These are phyloP conservation scores for Pammene fasciana DNA, from an alignment of 2,888 invertebrate genomes.

Conservation along the genomic window DNA sequence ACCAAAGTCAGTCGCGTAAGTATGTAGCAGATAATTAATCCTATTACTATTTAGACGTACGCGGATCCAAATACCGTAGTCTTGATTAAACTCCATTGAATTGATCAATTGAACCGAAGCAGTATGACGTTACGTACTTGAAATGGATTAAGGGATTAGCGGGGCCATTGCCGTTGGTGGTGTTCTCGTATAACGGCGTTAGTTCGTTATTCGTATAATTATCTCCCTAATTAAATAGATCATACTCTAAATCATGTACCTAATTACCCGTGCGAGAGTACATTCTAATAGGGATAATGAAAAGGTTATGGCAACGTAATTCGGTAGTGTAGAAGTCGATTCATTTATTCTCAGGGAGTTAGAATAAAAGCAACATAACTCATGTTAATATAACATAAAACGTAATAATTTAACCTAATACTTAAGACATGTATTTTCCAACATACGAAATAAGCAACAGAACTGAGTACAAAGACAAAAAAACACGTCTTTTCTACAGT, in stretches of 20 bases:
- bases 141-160: constrained; percentile 30
- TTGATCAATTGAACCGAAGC: constrained; percentile 25
- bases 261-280: background rate
- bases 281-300: background rate
- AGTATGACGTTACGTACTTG: constrained; percentile 20
- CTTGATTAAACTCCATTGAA: constrained; percentile 32
- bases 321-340: too few relatives aligned
- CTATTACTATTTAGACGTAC: constrained; percentile 20
- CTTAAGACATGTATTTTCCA: too few relatives aligned
- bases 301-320: background rate
- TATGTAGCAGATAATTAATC: constrained; percentile 32
- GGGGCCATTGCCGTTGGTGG: constrained; percentile 11
- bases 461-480: too few relatives aligned
- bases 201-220: background rate
- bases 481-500: too few relatives aligned
- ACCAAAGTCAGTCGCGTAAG: background rate
- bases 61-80: constrained; percentile 10
- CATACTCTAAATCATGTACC: background rate
- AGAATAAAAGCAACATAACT: too few relatives aligned
- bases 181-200: background rate
- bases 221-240: constrained; percentile 4
- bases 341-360: too few relatives aligned
- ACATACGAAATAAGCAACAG: too few relatives aligned
- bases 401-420: too few relatives aligned
- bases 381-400: too few relatives aligned